Base-by-base conservation (phyloP, 2,113 vertebrate species). In the Indicator indicator region DNA sequence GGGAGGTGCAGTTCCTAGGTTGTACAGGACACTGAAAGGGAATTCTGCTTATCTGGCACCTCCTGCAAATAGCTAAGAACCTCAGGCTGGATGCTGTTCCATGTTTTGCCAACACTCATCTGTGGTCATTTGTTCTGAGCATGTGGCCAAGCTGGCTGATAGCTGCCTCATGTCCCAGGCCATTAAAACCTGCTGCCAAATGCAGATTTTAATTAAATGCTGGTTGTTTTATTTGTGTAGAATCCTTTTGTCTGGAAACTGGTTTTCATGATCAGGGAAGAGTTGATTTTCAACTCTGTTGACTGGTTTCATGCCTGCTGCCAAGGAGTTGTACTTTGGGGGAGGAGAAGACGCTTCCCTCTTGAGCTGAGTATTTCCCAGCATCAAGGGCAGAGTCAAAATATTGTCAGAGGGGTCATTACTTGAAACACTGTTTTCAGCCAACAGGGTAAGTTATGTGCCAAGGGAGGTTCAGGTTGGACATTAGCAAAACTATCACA, bases 201-300 rank as follows among this genome's bases (percentile, higher is more conserved):
- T 3, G 63, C 87, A 55, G 87, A 67, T 79, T 87, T 82, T 91
- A 94, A 91, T 95, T 92, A 89, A 96, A 85, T 10, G 16, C 71
- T 65, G 78, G 73, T 78, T 5, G 8, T 82, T 72, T 67, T 69
- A 10, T 92, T 84, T 83, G 58, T 58, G 5, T 55, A 20, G 58
- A 69, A 55, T 52, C 71, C 71, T 87, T 94, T 62, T 69, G 87
- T 86, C 81, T 87, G 78, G 73, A 30, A 89, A 64, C 64, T 38
- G 78, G 23, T 85, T 74, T n/a, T 65, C 63, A 48, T 68, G 89
- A 38, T 64, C 56, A 11, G 77, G 74, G 9, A 78, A 85, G 88
- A 58, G 87, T 19, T 90, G 78, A 40, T 68, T 94, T 75, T 54
- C 30, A 56, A 18, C 71, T 63, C 54, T 3, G 1, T 15, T 82